Evolutionary conservation across 2,113 vertebrate genomes (phyloP).

Genomic region (Sardina pilchardus): DNA sequence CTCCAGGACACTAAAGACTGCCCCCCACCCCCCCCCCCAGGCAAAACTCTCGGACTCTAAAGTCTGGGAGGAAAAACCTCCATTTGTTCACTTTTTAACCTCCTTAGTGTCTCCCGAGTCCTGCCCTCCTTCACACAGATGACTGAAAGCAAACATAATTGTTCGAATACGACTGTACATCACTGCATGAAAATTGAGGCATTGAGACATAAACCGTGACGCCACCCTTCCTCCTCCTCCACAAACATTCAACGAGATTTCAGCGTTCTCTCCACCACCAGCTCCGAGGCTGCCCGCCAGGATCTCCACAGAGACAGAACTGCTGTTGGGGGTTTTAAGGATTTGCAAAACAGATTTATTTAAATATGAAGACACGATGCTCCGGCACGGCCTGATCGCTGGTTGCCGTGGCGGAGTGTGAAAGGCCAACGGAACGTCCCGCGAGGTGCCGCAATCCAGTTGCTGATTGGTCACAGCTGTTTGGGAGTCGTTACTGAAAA

Average conservation of each 20-base stretch:
- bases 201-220: neutral
- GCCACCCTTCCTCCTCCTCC: slow-evolving; percentile 3
- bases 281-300: too few relatives aligned
- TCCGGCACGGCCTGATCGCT: neutral
- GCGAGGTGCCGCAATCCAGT: too few relatives aligned
- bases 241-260: neutral
- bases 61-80: neutral
- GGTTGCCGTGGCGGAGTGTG: neutral
- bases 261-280: neutral
- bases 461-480: neutral
- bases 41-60: too few relatives aligned
- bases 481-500: too few relatives aligned
- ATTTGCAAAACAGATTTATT: neutral
- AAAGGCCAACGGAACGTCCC: neutral
- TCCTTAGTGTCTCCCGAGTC: neutral
- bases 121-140: neutral
- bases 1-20: too few relatives aligned
- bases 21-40: too few relatives aligned
- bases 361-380: neutral
- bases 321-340: neutral
- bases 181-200: neutral
- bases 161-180: neutral
- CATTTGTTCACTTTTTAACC: neutral
- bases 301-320: neutral
- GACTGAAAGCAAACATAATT: neutral